Evolutionary conservation across 2,888 invertebrate species (phyloP).

Genomic region (Lottia scabra): DNA sequence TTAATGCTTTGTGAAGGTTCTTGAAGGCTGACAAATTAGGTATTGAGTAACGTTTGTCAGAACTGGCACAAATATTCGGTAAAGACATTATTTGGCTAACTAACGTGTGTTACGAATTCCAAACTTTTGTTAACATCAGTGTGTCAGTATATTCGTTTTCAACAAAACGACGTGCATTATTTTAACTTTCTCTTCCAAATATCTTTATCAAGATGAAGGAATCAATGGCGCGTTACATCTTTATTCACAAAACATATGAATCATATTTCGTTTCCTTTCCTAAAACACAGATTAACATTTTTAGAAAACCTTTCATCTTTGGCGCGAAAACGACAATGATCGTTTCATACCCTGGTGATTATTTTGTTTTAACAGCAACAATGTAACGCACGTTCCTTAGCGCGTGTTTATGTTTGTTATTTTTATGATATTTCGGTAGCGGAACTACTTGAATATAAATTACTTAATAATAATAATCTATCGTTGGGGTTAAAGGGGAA

Average conservation of each 20-base stretch:
- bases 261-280: not conserved
- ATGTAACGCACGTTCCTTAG: not conserved
- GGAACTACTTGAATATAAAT: not conserved
- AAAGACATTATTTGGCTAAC: slow-evolving; percentile 3
- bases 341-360: not conserved
- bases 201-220: not conserved
- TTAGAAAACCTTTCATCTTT: not conserved
- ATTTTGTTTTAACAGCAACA: not conserved
- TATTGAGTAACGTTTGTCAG: not conserved
- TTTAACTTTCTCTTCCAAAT: not conserved
- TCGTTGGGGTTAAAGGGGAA: too few relatives aligned
- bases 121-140: not conserved
- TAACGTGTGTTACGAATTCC: not conserved
- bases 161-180: not conserved
- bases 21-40: not conserved
- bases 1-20: not conserved
- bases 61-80: not conserved
- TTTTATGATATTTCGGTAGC: not conserved
- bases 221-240: slow-evolving; percentile 3
- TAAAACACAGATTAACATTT: not conserved
- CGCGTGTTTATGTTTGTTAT: not conserved
- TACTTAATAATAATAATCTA: not conserved
- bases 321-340: not conserved
- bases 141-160: slow-evolving; percentile 1
- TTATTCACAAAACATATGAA: not conserved